Evolutionary conservation across 2,888 invertebrate genomes (phyloP), one percentile per base, ranked within the genome.

Genomic region (Osmoderma eremita): DNA sequence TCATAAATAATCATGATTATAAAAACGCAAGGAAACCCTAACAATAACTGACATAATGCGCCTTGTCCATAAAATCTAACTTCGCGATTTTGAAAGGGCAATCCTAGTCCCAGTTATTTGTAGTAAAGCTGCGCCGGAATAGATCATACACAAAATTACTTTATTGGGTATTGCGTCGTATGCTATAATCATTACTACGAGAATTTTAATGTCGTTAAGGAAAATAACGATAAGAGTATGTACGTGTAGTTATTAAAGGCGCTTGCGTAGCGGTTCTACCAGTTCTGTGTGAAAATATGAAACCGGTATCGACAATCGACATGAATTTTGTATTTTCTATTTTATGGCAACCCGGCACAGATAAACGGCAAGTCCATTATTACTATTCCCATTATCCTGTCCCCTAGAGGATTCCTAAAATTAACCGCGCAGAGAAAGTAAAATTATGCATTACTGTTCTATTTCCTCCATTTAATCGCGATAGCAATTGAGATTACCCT

Each of bases 401-500:
- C 58, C 58, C 58, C 58, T 61, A 17, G 45, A 61, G 58, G 58
- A 61, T 45, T 61, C 45, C 30, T 61, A 61, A 61, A 30, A 61
- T 61, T 61, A 61, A 61, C 58, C 58, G 45, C 65, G 49, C 49
- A 58, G 65, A 65, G 65, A 65, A 65, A 65, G 65, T 65, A 65
- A 65, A 65, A 65, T 65, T 65, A 65, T 65, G 65, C 65, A 58
- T 65, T 61, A 61, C 58, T 41, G 45, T 61, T 61, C 45, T 61
- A 45, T 61, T 61, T 61, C 58, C 58, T 61, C 18, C 45, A 61
- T 61, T 61, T 61, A 61, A 30, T 15, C 17, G 48, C 62, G 69
- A 71, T 69, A 67, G 69, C 67, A 69, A 68, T 68, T 69, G 68
- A 56, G 71, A 71, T 71, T 71, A 68, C 68, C 69, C 69, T 65